A percentile compares a stretch with the other conserved stretches of the same genome.
These are phyloP conservation scores for Acromyrmex charruanus DNA, from an alignment of 1,140 invertebrate species.

Conservation along the genomic window DNA sequence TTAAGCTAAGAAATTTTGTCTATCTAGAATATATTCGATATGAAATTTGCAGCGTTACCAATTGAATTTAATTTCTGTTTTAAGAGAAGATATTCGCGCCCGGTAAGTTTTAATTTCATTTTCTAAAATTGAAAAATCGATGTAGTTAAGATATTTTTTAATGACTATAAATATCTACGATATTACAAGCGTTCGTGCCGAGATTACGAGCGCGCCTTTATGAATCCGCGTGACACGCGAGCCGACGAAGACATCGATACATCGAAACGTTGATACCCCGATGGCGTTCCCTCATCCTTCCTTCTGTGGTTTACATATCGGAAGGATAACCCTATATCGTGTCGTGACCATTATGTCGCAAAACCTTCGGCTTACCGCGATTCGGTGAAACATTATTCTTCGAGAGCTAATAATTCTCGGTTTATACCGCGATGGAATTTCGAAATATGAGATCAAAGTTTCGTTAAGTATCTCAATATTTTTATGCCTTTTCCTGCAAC, in stretches of 20 bases:
- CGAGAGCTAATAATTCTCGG: neutral
- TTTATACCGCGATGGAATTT: neutral
- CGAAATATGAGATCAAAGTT: neutral
- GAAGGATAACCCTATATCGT: constrained; percentile 32
- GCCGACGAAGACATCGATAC: constrained; percentile 76
- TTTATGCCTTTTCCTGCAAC: neutral
- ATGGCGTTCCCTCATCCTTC: constrained; percentile 74
- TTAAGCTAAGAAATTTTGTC: constrained; percentile 1
- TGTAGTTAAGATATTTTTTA: neutral
- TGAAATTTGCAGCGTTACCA: neutral
- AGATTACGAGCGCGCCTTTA: constrained; percentile 69
- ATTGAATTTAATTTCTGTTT: constrained; percentile 41
- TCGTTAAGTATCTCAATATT: neutral
- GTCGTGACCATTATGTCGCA: constrained; percentile 52
- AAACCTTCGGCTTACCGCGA: constrained; percentile 52
- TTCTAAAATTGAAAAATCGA: constrained; percentile 1
- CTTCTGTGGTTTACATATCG: constrained; percentile 80
- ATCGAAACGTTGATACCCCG: constrained; percentile 79
- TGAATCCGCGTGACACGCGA: constrained; percentile 74
- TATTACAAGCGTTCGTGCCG: neutral
- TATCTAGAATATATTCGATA: neutral
- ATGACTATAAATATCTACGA: neutral
- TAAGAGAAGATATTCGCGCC: constrained; percentile 37
- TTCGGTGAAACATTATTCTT: constrained; percentile 61
- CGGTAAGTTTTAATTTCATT: constrained; percentile 1